Evolutionary conservation across 2,888 invertebrate species (phyloP), one percentile per base, ranked within the genome.

Genomic region (Eupithecia dodoneata): DNA sequence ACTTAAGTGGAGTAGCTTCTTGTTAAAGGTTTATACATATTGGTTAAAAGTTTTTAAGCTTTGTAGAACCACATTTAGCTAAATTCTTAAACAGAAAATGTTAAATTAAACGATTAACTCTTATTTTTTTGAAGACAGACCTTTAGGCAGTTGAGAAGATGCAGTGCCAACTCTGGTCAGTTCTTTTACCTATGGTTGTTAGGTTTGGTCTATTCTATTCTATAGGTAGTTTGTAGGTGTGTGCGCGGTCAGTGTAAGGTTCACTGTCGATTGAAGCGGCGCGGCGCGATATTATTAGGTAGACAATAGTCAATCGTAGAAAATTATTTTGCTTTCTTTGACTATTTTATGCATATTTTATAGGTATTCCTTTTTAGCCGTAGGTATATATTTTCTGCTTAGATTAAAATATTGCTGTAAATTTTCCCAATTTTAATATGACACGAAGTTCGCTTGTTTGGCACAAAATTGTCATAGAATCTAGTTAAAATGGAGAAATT

Each of bases 101-200:
- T 42, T 65, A 59, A 78, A 75, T 44, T 49, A 75, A 71, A 81
- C 76, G 81, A 85, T 84, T 87, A 85, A 88, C 84, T 79, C 76
- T 74, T 80, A 84, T 89, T 88, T 89, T 88, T 90, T 87, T 83
- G 79, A 88, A 88, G 88, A 89, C 91, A 88, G 89, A 87, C n/a
- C 74, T 81, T 79, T 89, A 90, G 88, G 84, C 85, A 83, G 85
- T 83, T 80, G 79, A 79, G 88, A 87, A 86, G 87, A 83, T 59
- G 84, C 87, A 83, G 82, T 80, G 79, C 74, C 85, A 75, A 75
- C 82, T 80, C 71, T 72, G 88, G 89, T 89, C 88, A 88, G 89
- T 88, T 82, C 63, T 77, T 74, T 79, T 30, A 52, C 10, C 72
- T 77, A 79, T 81, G 82, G 82, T 83, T 84, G 82, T 83, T 85